Conservation (phyloP, 2,888 invertebrate species). For the Drosophila robusta region DNA sequence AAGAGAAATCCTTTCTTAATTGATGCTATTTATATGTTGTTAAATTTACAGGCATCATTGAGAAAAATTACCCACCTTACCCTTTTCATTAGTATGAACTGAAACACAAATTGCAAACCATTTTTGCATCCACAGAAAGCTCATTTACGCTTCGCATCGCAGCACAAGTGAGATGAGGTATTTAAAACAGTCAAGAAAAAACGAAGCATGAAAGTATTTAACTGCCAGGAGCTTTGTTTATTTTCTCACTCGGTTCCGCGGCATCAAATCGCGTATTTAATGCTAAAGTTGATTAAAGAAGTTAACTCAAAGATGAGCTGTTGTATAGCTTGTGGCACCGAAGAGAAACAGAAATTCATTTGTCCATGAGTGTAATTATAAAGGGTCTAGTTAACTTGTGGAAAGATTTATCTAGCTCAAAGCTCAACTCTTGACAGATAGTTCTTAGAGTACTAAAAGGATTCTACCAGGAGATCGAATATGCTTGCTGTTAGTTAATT, state of each 20-base stretch:
- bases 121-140: not conserved
- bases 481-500: no score
- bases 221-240: conserved; percentile 26
- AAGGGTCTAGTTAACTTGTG: no score
- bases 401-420: no score
- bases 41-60: conserved; percentile 9
- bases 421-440: no score
- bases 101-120: conserved; percentile 13
- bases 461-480: no score
- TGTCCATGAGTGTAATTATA: not conserved
- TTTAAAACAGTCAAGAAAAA: conserved; percentile 6
- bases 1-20: not conserved
- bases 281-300: conserved; percentile 25
- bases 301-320: conserved; percentile 13
- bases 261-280: conserved; percentile 12
- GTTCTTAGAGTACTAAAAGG: no score
- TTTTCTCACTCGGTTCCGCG: conserved; percentile 16
- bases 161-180: conserved; percentile 10
- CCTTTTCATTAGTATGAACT: conserved; percentile 11
- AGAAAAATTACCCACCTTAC: conserved; percentile 5
- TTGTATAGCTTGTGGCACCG: conserved; percentile 12
- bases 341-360: not conserved
- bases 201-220: conserved; percentile 40
- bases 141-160: not conserved
- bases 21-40: not conserved